phyloP scores from a whole-genome alignment of 2,888 invertebrate species.

The Urechis unicinctus region DNA sequence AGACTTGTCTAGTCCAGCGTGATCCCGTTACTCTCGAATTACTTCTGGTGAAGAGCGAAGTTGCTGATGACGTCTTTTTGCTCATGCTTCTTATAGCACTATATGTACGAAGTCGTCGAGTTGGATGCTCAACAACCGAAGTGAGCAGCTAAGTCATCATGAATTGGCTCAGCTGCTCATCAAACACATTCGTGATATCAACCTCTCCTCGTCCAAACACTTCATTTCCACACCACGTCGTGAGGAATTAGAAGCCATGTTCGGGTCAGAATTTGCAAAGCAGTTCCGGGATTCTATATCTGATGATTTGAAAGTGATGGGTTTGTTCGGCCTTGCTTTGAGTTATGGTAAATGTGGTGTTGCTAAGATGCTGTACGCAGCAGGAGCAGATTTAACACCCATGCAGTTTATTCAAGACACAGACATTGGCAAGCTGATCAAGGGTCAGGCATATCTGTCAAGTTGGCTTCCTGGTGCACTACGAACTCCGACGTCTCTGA shows the following conservation, averaged over 20 bases:
- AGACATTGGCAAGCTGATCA: background rate
- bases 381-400: background rate
- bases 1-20: background rate
- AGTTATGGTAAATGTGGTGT: background rate
- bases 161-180: background rate
- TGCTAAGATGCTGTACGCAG: background rate
- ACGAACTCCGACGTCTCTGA: background rate
- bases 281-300: background rate
- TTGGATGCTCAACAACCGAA: background rate
- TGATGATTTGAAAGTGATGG: background rate
- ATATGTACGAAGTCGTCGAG: background rate
- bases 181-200: background rate
- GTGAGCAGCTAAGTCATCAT: background rate
- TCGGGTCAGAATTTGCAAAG: background rate
- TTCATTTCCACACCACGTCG: background rate
- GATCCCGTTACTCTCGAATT: background rate
- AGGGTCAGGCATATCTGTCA: background rate
- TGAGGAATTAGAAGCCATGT: background rate
- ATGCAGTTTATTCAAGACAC: background rate
- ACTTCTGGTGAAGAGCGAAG: background rate
- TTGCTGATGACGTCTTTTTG: background rate
- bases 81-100: background rate
- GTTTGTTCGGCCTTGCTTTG: background rate
- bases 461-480: background rate
- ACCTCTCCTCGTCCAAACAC: background rate